Conservation (phyloP, 2,113 vertebrate genomes). For the Arenaria interpres region DNA sequence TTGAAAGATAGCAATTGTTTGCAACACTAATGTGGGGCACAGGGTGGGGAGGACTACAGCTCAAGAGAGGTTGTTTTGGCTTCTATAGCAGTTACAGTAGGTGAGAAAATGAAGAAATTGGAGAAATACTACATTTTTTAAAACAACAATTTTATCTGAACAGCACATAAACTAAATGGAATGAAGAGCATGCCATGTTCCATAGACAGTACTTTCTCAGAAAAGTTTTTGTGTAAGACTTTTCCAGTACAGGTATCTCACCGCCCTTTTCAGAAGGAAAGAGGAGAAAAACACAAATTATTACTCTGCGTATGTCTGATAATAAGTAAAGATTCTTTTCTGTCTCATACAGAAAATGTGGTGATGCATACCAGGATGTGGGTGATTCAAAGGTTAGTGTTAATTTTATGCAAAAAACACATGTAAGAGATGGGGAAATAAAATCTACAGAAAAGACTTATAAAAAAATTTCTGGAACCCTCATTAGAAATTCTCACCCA, state of each 20-base stretch:
- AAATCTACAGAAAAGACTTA: not conserved
- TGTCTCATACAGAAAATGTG: not conserved
- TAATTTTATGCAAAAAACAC: not conserved
- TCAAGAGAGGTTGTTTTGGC: not conserved
- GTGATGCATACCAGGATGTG: conserved; percentile 21
- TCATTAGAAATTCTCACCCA: not conserved
- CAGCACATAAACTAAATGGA: not conserved
- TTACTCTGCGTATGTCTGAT: not conserved
- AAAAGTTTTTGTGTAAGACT: not conserved
- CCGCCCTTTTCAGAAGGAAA: not conserved
- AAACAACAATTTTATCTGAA: not conserved
- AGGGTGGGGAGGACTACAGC: not conserved
- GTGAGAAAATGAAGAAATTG: not conserved
- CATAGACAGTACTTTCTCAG: not conserved
- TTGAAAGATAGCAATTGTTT: not conserved
- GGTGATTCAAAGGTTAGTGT: not conserved
- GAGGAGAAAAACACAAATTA: not conserved
- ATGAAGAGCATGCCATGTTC: not conserved
- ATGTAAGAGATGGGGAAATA: not conserved
- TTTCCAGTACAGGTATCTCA: not conserved
- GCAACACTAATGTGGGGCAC: rapidly evolving
- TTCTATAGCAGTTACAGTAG: not conserved
- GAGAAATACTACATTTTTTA: not conserved
- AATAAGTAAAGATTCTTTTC: not conserved
- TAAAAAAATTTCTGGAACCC: not conserved